A percentile compares a stretch with the other conserved stretches of the same genome.
phyloP scores from a whole-genome alignment of 2,888 invertebrate genomes.

The Leptopterna dolabrata region DNA sequence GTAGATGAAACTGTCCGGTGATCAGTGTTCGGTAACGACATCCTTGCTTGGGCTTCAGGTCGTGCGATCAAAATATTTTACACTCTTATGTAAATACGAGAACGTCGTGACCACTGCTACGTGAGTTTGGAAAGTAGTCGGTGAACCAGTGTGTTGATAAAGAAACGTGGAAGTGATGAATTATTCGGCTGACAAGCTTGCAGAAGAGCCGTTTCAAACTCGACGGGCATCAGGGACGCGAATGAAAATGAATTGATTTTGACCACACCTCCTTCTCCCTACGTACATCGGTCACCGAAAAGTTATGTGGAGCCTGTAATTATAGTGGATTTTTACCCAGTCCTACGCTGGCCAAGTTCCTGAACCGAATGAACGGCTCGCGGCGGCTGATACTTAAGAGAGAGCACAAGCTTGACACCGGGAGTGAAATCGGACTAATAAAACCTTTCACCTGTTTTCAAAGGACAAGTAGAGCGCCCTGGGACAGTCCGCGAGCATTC shows the following conservation, averaged over 20 bases:
- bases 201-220: background rate
- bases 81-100: slow-evolving; percentile 42
- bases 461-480: slow-evolving; percentile 40
- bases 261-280: background rate
- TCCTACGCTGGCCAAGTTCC: background rate
- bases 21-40: background rate
- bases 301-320: background rate
- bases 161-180: slow-evolving; percentile 22
- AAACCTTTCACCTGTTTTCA: slow-evolving; percentile 52
- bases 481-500: slow-evolving; percentile 15
- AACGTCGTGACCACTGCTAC: slow-evolving; percentile 44
- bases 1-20: background rate
- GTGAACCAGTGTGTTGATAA: slow-evolving; percentile 21
- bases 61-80: background rate
- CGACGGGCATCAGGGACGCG: background rate
- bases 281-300: background rate
- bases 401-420: slow-evolving; percentile 24
- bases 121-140: slow-evolving; percentile 42
- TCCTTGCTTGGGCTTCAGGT: background rate
- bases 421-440: slow-evolving; percentile 45
- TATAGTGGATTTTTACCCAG: background rate
- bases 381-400: background rate
- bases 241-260: slow-evolving; percentile 18
- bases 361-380: background rate
- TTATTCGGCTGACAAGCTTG: slow-evolving; percentile 26